These are phyloP conservation scores for Synaphobranchus kaupii DNA, from an alignment of 2,797 vertebrate genomes.

Conservation along the genomic window DNA sequence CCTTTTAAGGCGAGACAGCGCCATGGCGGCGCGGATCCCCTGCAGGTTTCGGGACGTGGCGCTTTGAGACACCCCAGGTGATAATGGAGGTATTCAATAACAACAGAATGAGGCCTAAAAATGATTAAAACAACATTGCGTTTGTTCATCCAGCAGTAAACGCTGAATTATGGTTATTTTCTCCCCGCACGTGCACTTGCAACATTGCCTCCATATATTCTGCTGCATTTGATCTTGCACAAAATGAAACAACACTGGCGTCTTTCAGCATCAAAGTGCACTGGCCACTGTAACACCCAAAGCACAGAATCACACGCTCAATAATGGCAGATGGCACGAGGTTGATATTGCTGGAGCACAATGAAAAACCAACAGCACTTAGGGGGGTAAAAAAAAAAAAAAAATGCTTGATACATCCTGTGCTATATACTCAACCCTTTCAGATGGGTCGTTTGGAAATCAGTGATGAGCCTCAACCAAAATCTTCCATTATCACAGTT, in stretches of 20 bases:
- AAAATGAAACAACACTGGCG: neutral
- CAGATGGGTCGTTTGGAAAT: neutral
- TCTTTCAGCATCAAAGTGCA: neutral
- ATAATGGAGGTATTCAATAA: constrained; percentile 10
- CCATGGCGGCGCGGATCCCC: neutral
- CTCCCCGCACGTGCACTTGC: no score
- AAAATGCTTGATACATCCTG: neutral
- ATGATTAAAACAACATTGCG: neutral
- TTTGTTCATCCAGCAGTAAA: constrained; percentile 11
- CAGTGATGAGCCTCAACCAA: neutral
- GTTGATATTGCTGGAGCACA: neutral
- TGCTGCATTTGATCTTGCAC: neutral
- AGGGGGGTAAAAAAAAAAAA: neutral
- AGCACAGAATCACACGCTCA: neutral
- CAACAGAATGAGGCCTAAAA: neutral
- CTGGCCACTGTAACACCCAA: neutral
- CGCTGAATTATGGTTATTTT: constrained; percentile 6
- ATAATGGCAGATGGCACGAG: neutral
- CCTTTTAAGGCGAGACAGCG: neutral
- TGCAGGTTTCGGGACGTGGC: neutral
- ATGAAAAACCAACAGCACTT: neutral
- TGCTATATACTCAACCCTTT: neutral
- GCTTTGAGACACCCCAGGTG: neutral
- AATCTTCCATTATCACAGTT: constrained; percentile 3
- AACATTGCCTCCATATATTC: neutral